Base-by-base conservation (phyloP, 2,797 vertebrate species). In the Mallotus villosus region DNA sequence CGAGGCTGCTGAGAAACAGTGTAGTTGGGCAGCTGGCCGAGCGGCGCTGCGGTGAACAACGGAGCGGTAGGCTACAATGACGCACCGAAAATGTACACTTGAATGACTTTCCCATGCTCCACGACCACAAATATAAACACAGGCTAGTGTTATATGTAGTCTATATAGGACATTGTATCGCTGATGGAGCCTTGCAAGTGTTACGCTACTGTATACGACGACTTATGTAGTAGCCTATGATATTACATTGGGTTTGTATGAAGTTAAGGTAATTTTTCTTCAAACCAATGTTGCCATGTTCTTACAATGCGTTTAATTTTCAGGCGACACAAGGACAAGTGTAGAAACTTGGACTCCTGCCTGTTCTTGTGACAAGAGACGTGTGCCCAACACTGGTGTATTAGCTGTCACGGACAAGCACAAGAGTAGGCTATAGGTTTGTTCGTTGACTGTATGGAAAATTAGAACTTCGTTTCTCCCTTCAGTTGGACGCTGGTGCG, bases 51-150 rank as follows among this genome's bases (percentile, higher is more conserved):
- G 67, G 75, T 72, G 65, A 74, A 72, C 75, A 78, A 72, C 82
- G 77, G 79, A 46, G 41, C 41, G 51, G 85, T 84, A 90, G 84
- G 34, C 86, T 86, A 84, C 81, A 82, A 78, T 90, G 90, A 91
- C 90, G 88, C 90, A 91, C 87, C 86, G 82, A 77, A 82, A 85
- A 82, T 77, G 1, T 51, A 57, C 78, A 81, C 77, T 75, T 71
- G n/a, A 72, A 60, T 57, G 77, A 87, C 80, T 85, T 81, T 67
- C 57, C 17, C 49, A 62, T 19, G 8, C 17, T n/a, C 16, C 51
- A n/a, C 17, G 5, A 17, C 8, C 51, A 55, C 51, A 55, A 4
- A 55, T n/a, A 55, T 11, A 55, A 17, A 55, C 51, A 17, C 19
- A 51, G 49, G 12, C 49, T 14, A 8, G 17, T 51, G 17, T 14